Percentiles rank a stretch among this genome's conserved stretches.
phyloP scores from a whole-genome alignment of 2,113 vertebrate species.

The Rousettus leschenaultii region DNA sequence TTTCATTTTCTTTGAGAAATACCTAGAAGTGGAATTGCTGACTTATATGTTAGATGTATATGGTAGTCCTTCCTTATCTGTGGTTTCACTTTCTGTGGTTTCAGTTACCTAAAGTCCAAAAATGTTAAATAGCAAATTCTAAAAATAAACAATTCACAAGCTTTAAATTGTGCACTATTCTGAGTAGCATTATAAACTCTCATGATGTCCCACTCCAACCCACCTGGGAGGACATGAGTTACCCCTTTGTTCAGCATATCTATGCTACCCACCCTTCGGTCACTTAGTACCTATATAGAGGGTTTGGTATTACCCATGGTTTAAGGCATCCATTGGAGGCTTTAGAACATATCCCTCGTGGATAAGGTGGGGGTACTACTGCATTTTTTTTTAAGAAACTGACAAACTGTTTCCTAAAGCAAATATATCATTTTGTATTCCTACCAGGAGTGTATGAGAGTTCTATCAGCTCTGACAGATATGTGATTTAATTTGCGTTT shows the following conservation, averaged over 20 bases:
- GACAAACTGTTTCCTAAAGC: not conserved
- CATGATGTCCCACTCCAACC: not conserved
- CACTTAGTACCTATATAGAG: not conserved
- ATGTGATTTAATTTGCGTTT: not conserved
- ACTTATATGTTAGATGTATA: not conserved
- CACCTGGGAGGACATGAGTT: not conserved
- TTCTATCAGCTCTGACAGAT: not conserved
- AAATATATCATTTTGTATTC: not conserved
- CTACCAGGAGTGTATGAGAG: not conserved
- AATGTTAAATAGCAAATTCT: not conserved
- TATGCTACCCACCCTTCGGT: not conserved
- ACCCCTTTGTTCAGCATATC: not conserved
- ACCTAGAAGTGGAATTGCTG: not conserved
- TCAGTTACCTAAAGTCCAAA: not conserved
- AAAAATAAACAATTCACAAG: not conserved
- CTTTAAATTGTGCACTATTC: not conserved
- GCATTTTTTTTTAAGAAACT: not conserved
- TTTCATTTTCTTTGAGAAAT: not conserved
- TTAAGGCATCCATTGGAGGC: not conserved
- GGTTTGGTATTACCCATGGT: not conserved
- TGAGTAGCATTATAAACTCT: not conserved
- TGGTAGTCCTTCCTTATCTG: not conserved
- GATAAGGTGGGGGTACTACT: not conserved
- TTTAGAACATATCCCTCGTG: not conserved
- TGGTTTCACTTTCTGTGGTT: not conserved